Evolutionary conservation across 2,888 invertebrate species (phyloP).

Genomic region (Prenolepis imparis): DNA sequence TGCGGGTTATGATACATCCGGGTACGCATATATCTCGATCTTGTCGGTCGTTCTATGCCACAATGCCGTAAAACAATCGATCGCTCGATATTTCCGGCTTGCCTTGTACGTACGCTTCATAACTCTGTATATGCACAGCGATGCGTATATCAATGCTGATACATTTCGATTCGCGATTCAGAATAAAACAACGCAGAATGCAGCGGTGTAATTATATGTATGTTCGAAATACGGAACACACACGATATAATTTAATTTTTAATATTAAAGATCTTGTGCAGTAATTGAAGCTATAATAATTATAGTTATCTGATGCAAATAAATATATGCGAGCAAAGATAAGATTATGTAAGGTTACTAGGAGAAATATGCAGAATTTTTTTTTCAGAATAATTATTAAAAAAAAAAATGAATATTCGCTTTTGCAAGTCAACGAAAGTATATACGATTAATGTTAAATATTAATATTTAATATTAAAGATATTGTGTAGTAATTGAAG

Average conservation of each 20-base stretch:
- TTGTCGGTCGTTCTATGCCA: conserved; percentile 35
- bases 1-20: conserved; percentile 10
- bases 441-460: neutral
- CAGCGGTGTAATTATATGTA: neutral
- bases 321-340: neutral
- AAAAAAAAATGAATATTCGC: neutral
- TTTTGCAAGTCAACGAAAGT: neutral
- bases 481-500: neutral
- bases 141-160: neutral
- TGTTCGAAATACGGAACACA: neutral
- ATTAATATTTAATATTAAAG: neutral
- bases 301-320: neutral
- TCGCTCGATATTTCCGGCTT: conserved; percentile 36
- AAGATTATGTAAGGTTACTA: neutral
- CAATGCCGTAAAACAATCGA: conserved; percentile 46
- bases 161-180: conserved; percentile 1
- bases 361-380: neutral
- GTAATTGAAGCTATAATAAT: neutral
- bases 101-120: conserved; percentile 28
- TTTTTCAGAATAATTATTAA: neutral
- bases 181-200: neutral
- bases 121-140: neutral
- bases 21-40: conserved; percentile 28
- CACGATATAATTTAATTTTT: neutral
- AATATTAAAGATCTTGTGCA: neutral